Conservation (phyloP, 2,797 vertebrate species). For the Pangasius sanitwongsei region DNA sequence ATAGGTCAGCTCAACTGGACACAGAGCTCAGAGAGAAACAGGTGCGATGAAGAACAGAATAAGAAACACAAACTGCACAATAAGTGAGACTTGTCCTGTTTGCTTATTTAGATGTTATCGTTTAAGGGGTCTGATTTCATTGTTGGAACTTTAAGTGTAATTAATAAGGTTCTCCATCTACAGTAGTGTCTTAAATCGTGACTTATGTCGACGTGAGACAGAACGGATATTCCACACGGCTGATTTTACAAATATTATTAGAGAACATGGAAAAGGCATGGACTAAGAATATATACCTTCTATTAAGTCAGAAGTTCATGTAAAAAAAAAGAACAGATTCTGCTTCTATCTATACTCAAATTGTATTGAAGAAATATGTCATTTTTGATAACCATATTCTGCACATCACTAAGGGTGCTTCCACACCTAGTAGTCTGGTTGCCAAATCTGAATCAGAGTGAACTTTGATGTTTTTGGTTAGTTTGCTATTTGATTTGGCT, state of each 20-base stretch:
- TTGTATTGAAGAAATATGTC: neutral
- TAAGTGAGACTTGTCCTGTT: neutral
- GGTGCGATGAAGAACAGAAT: constrained; percentile 1
- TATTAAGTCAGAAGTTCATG: neutral
- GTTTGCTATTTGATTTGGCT: neutral
- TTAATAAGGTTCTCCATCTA: neutral
- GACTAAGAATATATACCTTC: neutral
- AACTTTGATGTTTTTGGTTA: neutral
- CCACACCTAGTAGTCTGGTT: neutral
- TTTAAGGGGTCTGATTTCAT: neutral
- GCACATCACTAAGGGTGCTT: neutral
- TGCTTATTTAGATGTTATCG: neutral
- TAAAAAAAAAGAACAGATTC: neutral
- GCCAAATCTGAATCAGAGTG: neutral
- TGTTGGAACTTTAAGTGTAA: neutral
- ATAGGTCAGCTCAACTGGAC: constrained; percentile 44
- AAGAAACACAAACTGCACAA: neutral
- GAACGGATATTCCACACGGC: neutral
- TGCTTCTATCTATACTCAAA: neutral
- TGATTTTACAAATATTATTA: neutral
- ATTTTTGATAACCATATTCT: neutral
- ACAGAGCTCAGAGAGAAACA: constrained; percentile 21
- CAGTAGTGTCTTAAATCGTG: neutral
- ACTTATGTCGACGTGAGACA: constrained; percentile 11
- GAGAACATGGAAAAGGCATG: neutral